These are phyloP conservation scores for Sarcophaga peregrina DNA, from an alignment of 1,140 invertebrate genomes.

Conservation along the genomic window DNA sequence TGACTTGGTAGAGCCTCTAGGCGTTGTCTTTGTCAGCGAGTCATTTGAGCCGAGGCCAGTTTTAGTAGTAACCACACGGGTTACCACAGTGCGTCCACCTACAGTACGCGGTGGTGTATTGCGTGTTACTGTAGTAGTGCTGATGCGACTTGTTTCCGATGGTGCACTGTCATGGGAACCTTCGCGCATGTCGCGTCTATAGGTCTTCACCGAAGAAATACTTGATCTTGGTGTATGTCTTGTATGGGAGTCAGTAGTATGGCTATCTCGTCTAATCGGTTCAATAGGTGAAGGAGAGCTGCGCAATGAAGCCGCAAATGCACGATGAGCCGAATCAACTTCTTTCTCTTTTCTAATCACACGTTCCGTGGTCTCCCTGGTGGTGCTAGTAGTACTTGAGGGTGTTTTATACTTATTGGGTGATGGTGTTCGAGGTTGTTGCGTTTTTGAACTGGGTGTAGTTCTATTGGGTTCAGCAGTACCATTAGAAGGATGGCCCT, in stretches of 20 bases:
- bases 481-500: slow-evolving; percentile 5
- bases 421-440: slow-evolving; percentile 10
- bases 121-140: slow-evolving; percentile 59
- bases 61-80: slow-evolving; percentile 53
- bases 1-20: slow-evolving; percentile 53
- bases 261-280: slow-evolving; percentile 51
- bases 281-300: slow-evolving; percentile 67
- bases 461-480: slow-evolving; percentile 10
- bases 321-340: slow-evolving; percentile 76
- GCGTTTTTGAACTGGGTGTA: slow-evolving; percentile 40
- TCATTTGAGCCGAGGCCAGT: slow-evolving; percentile 53
- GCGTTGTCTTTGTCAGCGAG: slow-evolving; percentile 54
- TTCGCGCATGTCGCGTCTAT: slow-evolving; percentile 54
- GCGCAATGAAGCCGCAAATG: slow-evolving; percentile 76
- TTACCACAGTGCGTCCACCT: slow-evolving; percentile 52
- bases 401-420: slow-evolving; percentile 46
- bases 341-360: slow-evolving; percentile 66
- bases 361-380: slow-evolving; percentile 54
- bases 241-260: slow-evolving; percentile 46
- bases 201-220: slow-evolving; percentile 55
- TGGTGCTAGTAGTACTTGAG: not conserved
- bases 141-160: slow-evolving; percentile 61
- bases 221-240: slow-evolving; percentile 58
- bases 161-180: slow-evolving; percentile 63
- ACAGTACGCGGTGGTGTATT: slow-evolving; percentile 50